Evolutionary conservation across 2,113 vertebrate species (phyloP).

Genomic region (Casuarius casuarius): DNA sequence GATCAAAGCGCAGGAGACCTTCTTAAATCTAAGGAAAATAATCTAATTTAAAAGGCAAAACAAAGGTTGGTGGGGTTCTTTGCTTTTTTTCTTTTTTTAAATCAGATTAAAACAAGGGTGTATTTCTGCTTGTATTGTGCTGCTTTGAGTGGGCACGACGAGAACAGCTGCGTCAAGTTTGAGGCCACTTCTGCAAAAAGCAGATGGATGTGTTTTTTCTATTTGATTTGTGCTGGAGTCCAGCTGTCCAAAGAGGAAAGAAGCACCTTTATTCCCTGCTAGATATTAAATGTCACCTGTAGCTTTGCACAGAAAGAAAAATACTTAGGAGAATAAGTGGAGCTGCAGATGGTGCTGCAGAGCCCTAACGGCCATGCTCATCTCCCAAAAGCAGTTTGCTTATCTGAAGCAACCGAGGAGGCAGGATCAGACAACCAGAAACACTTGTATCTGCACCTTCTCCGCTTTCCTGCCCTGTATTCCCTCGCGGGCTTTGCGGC

Average conservation of each 20-base stretch:
- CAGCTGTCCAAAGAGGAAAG: slow-evolving; percentile 63
- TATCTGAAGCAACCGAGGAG: slow-evolving; percentile 3
- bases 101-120: slow-evolving; percentile 66
- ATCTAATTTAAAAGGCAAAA: slow-evolving; percentile 74
- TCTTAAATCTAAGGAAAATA: slow-evolving; percentile 73
- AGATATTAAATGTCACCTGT: slow-evolving; percentile 34
- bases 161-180: slow-evolving; percentile 56
- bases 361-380: neutral
- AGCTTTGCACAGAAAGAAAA: slow-evolving; percentile 9
- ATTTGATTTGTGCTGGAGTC: slow-evolving; percentile 31
- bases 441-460: neutral
- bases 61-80: slow-evolving; percentile 52
- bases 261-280: slow-evolving; percentile 54
- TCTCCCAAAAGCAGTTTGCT: neutral
- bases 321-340: neutral
- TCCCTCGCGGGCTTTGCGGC: neutral
- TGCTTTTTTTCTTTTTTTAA: neutral
- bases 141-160: slow-evolving; percentile 41
- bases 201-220: slow-evolving; percentile 14
- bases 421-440: neutral
- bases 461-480: neutral
- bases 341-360: slow-evolving; percentile 41
- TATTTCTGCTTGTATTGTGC: slow-evolving; percentile 56
- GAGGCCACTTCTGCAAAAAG: slow-evolving; percentile 61
- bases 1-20: slow-evolving; percentile 74